Conservation (phyloP, 1,140 invertebrate genomes). For the Chironomus striatipennis region DNA sequence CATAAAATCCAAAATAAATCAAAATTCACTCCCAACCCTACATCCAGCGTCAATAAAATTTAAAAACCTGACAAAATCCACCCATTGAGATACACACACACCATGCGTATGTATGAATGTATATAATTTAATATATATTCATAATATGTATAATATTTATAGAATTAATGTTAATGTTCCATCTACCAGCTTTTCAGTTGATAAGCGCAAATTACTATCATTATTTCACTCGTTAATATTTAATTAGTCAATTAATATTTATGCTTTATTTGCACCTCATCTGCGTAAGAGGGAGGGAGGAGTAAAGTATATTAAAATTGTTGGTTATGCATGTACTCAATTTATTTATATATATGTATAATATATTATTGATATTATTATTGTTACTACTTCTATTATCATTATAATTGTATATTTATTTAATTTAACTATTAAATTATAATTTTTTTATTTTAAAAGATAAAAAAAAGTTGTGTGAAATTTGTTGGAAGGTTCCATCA, state of each 20-base stretch:
- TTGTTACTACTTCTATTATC: background rate
- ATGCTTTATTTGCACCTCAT: constrained; percentile 24
- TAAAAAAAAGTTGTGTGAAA: background rate
- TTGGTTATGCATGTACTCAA: background rate
- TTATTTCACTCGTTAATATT: constrained; percentile 15
- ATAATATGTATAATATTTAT: background rate
- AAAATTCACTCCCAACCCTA: no score
- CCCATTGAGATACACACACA: no score
- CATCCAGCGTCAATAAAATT: no score
- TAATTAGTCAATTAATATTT: constrained; percentile 22
- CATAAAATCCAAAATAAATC: no score
- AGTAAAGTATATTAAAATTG: background rate
- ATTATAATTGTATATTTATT: background rate
- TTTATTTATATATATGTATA: background rate
- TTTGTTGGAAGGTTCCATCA: background rate
- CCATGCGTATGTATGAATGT: background rate
- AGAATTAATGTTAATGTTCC: constrained; percentile 20
- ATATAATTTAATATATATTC: no score
- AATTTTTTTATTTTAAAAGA: background rate
- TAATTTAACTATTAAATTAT: background rate
- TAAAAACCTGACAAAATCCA: no score
- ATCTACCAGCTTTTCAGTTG: constrained; percentile 23
- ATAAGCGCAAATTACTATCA: background rate
- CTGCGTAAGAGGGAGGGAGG: background rate
- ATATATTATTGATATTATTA: background rate